These are phyloP conservation scores for Vulpes vulpes DNA, from an alignment of 2,113 vertebrate genomes.

Conservation along the genomic window DNA sequence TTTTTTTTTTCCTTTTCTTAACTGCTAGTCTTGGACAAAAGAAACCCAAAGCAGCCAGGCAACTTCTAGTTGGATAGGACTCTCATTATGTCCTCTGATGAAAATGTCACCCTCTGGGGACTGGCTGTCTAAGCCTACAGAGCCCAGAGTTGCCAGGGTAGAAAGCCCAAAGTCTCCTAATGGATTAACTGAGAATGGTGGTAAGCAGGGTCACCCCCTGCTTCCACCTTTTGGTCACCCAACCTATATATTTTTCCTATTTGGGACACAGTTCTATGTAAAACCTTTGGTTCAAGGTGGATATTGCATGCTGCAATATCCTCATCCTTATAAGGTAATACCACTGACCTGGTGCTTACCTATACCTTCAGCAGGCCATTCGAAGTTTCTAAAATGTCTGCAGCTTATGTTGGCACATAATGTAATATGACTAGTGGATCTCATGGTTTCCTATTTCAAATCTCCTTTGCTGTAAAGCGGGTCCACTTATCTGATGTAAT, in stretches of 20 bases:
- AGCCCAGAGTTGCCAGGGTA: background rate
- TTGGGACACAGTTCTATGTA: background rate
- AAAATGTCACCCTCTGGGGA: background rate
- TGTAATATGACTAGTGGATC: background rate
- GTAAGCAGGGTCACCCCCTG: fast-evolving
- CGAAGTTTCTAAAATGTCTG: background rate
- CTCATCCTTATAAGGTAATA: background rate
- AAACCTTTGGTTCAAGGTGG: background rate
- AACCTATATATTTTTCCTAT: background rate
- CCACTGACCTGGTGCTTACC: background rate
- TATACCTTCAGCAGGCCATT: background rate
- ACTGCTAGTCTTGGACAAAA: background rate
- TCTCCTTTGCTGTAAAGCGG: background rate
- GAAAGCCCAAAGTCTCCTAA: background rate
- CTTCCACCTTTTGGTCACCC: background rate
- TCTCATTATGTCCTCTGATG: background rate
- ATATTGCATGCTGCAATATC: background rate
- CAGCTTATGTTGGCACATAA: background rate
- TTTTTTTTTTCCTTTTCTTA: background rate
- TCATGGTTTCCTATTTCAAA: background rate
- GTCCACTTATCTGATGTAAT: background rate
- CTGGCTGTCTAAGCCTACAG: background rate
- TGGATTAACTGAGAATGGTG: background rate
- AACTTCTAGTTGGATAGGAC: background rate
- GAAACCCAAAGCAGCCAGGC: background rate